phyloP scores from a whole-genome alignment of 2,888 invertebrate genomes.

The Danaus chrysippus region DNA sequence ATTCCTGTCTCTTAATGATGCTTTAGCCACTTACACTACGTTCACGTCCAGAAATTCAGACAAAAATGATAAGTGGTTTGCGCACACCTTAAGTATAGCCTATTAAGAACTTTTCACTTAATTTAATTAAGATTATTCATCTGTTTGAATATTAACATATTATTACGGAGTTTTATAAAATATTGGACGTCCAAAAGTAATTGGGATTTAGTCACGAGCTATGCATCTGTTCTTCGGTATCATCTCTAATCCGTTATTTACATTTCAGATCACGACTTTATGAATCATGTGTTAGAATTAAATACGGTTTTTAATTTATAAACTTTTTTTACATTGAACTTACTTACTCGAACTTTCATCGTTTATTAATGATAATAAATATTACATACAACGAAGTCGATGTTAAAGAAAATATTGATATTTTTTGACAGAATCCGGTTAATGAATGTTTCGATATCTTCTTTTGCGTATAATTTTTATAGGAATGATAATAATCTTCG shows the following conservation, averaged over 20 bases:
- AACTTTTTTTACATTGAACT: too few relatives aligned
- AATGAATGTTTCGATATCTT: too few relatives aligned
- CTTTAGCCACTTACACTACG: neutral
- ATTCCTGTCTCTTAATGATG: constrained; percentile 1
- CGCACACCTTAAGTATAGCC: neutral
- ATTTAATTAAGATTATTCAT: neutral
- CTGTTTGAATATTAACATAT: neutral
- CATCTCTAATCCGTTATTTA: constrained; percentile 30
- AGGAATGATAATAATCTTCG: too few relatives aligned
- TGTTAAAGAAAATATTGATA: too few relatives aligned
- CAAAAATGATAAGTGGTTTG: constrained; percentile 1
- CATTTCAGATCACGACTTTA: constrained; percentile 30
- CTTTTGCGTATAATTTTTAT: too few relatives aligned
- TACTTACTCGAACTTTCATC: too few relatives aligned
- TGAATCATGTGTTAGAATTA: constrained; percentile 8
- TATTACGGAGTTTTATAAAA: neutral
- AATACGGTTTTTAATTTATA: too few relatives aligned
- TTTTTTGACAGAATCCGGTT: too few relatives aligned
- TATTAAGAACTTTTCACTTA: neutral
- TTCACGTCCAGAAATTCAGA: neutral
- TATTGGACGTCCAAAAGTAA: neutral
- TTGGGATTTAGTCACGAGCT: constrained; percentile 16
- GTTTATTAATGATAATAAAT: too few relatives aligned
- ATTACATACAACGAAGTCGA: too few relatives aligned
- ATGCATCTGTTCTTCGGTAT: constrained; percentile 27